Evolutionary conservation across 1,140 invertebrate species (phyloP).

Genomic region (Potamilus streckersoni): DNA sequence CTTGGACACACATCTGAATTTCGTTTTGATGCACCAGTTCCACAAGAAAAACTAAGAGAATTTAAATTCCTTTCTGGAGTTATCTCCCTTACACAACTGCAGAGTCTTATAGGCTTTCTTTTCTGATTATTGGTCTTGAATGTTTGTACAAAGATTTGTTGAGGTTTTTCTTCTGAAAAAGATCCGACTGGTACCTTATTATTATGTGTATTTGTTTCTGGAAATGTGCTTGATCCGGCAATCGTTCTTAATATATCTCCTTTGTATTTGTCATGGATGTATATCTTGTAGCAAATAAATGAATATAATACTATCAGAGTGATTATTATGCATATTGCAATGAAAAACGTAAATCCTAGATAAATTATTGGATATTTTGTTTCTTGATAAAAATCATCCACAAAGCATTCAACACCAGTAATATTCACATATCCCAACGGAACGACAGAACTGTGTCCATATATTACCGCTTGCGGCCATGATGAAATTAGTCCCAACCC

Average conservation of each 20-base stretch:
- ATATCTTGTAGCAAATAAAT: slow-evolving; percentile 16
- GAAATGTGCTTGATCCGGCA: not conserved
- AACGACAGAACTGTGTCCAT: slow-evolving; percentile 6
- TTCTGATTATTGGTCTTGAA: not conserved
- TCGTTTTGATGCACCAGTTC: too few species aligned
- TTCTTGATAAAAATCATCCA: slow-evolving; percentile 14
- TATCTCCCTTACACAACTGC: not conserved
- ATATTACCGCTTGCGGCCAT: slow-evolving; percentile 20
- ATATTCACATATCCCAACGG: not conserved
- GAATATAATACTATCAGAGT: slow-evolving; percentile 17
- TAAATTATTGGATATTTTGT: slow-evolving; percentile 4
- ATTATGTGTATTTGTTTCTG: not conserved
- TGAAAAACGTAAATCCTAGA: slow-evolving; percentile 7
- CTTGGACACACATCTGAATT: too few species aligned
- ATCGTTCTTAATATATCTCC: slow-evolving; percentile 1
- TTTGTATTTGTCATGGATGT: not conserved
- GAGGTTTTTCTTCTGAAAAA: not conserved
- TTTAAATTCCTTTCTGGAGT: too few species aligned
- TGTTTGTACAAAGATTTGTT: not conserved
- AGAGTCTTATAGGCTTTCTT: not conserved
- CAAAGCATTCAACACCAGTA: slow-evolving; percentile 22
- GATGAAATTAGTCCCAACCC: slow-evolving; percentile 12
- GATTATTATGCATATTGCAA: slow-evolving; percentile 4
- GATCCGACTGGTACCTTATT: not conserved
- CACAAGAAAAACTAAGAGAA: too few species aligned